A percentile compares a stretch with the other conserved stretches of the same genome.
Evolutionary conservation across 2,797 vertebrate species (phyloP).

Genomic region (Gymnoscopelus braueri): DNA sequence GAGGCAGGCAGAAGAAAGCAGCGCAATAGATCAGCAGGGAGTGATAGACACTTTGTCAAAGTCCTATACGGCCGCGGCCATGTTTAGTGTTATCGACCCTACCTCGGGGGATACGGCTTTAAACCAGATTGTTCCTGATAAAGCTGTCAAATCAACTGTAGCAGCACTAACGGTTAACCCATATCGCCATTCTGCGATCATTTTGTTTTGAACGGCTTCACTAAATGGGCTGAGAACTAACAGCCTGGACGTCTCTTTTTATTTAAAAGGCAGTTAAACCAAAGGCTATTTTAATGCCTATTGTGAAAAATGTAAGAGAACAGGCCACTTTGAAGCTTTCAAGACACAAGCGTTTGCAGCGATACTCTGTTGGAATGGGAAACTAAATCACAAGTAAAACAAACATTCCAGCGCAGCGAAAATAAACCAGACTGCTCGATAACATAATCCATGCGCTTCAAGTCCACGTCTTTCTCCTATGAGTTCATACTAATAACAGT

Average conservation of each 20-base stretch:
- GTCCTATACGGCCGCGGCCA: conserved; percentile 48
- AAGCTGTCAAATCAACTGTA: conserved; percentile 61
- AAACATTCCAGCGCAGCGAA: conserved; percentile 59
- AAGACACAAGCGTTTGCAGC: conserved; percentile 50
- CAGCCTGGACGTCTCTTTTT: conserved; percentile 59
- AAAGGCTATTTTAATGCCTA: conserved; percentile 76
- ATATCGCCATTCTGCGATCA: conserved; percentile 36
- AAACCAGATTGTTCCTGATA: conserved; percentile 64
- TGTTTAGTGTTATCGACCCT: conserved; percentile 55
- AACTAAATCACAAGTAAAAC: conserved; percentile 67
- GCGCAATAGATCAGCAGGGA: conserved; percentile 53
- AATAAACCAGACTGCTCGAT: conserved; percentile 51
- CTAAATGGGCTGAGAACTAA: conserved; percentile 32
- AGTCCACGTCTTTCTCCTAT: conserved; percentile 14
- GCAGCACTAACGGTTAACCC: conserved; percentile 15
- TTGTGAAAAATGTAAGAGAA: conserved; percentile 70
- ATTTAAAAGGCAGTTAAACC: conserved; percentile 64
- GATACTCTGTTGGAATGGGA: conserved; percentile 39
- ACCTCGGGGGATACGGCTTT: conserved; percentile 52
- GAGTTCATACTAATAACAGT: conserved; percentile 48
- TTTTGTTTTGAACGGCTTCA: conserved; percentile 33
- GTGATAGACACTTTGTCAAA: conserved; percentile 64
- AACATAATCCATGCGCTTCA: conserved; percentile 50
- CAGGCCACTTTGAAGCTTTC: conserved; percentile 48
- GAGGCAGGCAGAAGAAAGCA: conserved; percentile 25